phyloP scores from a whole-genome alignment of 1,140 invertebrate genomes.

The Drosophila busckii region DNA sequence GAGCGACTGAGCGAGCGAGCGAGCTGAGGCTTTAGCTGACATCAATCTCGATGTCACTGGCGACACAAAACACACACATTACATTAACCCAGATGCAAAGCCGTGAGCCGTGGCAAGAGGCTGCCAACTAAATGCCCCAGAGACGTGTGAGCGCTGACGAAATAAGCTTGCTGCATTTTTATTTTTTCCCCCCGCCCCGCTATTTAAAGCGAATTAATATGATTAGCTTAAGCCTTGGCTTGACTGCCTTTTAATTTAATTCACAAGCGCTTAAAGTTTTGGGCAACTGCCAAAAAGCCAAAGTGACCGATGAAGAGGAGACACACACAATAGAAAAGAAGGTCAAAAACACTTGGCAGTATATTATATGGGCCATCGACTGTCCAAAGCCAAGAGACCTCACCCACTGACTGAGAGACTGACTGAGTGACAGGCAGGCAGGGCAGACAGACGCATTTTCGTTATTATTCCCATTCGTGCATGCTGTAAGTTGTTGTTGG shows the following conservation, averaged over 20 bases:
- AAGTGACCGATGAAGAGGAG: constrained; percentile 3
- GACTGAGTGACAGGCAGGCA: too few species aligned
- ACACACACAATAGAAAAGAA: constrained; percentile 39
- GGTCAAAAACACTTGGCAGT: constrained; percentile 75
- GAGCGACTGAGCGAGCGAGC: constrained; percentile 5
- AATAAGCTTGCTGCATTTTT: constrained; percentile 39
- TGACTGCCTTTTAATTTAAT: too few species aligned
- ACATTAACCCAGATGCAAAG: constrained; percentile 75
- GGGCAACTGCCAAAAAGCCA: constrained; percentile 31
- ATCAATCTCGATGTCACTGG: constrained; percentile 36
- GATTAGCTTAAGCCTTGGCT: too few species aligned
- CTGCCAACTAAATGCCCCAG: constrained; percentile 59
- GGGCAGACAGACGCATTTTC: constrained; percentile 40
- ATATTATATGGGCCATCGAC: constrained; percentile 72
- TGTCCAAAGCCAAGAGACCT: too few species aligned
- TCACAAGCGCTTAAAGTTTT: constrained; percentile 53
- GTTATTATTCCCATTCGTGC: constrained; percentile 73
- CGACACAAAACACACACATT: constrained; percentile 62
- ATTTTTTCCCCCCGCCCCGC: constrained; percentile 4
- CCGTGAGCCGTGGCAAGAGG: constrained; percentile 68
- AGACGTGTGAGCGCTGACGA: constrained; percentile 46
- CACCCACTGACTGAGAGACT: constrained; percentile 13
- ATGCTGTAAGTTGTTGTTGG: constrained; percentile 35
- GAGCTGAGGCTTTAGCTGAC: constrained; percentile 21
- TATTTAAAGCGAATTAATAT: constrained; percentile 23